Conservation (phyloP, 2,888 invertebrate genomes). For the Parelbella ahira region DNA sequence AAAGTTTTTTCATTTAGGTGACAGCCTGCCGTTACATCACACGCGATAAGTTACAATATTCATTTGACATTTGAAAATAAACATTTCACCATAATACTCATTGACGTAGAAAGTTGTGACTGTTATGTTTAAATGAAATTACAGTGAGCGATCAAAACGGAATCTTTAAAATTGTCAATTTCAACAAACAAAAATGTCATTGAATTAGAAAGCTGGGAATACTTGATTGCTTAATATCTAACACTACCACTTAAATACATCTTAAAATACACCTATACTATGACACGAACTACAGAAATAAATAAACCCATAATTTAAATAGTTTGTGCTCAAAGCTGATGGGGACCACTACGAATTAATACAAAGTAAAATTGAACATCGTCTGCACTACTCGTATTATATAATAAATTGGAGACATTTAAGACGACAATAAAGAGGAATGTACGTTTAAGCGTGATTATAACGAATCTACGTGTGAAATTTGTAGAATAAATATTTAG, state of each 20-base stretch:
- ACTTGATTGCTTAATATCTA: slow-evolving; percentile 43
- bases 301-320: slow-evolving; percentile 43
- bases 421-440: slow-evolving; percentile 13
- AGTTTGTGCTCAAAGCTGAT: slow-evolving; percentile 49
- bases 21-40: too few species aligned
- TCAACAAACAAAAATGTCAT: slow-evolving; percentile 1
- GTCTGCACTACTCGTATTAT: slow-evolving; percentile 3
- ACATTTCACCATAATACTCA: too few species aligned
- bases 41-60: too few species aligned
- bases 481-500: not conserved
- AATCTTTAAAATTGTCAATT: not conserved
- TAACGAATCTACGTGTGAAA: not conserved
- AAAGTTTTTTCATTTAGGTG: too few species aligned
- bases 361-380: slow-evolving; percentile 20
- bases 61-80: too few species aligned
- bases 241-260: slow-evolving; percentile 50
- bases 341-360: slow-evolving; percentile 17
- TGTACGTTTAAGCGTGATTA: too few species aligned
- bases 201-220: slow-evolving; percentile 23
- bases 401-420: slow-evolving; percentile 1
- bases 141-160: slow-evolving; percentile 5
- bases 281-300: slow-evolving; percentile 48
- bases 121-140: not conserved
- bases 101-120: too few species aligned
- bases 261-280: slow-evolving; percentile 52